These are phyloP conservation scores for Drosophila albomicans DNA, from an alignment of 1,140 invertebrate genomes.

Conservation along the genomic window DNA sequence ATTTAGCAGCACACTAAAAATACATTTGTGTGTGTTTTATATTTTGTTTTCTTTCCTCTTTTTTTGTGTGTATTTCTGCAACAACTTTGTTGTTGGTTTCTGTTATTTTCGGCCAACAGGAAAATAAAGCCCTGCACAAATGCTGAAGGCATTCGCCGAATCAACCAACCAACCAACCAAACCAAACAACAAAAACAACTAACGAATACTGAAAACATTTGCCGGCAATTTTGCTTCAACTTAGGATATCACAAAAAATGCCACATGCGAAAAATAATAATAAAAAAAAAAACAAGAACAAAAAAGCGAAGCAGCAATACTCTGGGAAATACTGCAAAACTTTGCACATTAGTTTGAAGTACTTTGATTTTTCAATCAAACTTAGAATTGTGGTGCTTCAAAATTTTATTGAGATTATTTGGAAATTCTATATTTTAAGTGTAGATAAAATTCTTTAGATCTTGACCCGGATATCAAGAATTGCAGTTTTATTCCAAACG, in stretches of 20 bases:
- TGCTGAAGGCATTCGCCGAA: constrained; percentile 48
- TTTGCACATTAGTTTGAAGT: background rate
- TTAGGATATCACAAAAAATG: constrained; percentile 43
- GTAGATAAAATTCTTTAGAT: no score
- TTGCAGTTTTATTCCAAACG: no score
- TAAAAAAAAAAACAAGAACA: background rate
- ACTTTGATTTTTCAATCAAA: background rate
- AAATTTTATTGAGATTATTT: no score
- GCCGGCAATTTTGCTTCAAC: constrained; percentile 41
- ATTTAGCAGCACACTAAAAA: constrained; percentile 82
- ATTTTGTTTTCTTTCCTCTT: constrained; percentile 4
- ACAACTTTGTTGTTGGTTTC: background rate
- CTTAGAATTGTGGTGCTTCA: no score
- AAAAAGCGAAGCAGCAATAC: constrained; percentile 31
- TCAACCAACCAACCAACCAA: background rate
- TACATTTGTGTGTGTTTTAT: constrained; percentile 72
- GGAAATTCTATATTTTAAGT: no score
- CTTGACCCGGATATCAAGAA: no score
- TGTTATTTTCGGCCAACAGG: constrained; percentile 44
- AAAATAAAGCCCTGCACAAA: constrained; percentile 70
- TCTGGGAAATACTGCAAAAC: constrained; percentile 4
- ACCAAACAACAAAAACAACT: constrained; percentile 16
- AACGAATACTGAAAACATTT: constrained; percentile 50
- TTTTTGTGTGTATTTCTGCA: background rate
- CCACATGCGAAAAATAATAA: constrained; percentile 22